Percentiles rank a stretch among this genome's conserved stretches.
Conservation (phyloP, 2,113 vertebrate species). For the Megaptera novaeangliae region DNA sequence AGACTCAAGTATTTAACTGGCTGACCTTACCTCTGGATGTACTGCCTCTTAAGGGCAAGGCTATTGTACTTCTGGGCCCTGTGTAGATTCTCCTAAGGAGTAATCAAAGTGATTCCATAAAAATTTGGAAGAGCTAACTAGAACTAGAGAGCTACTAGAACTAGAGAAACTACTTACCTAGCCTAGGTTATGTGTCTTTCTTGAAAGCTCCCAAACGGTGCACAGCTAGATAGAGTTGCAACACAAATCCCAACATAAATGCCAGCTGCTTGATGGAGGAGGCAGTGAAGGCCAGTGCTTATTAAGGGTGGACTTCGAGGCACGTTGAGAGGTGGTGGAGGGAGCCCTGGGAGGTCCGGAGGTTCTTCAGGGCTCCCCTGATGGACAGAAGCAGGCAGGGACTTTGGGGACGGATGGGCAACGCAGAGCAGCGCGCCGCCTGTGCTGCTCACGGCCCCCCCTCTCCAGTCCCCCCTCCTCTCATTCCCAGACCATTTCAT, state of each 20-base stretch:
- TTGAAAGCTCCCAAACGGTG: constrained; percentile 10
- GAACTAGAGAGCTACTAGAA: background rate
- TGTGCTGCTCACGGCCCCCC: background rate
- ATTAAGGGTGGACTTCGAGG: background rate
- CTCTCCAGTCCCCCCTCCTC: too few relatives aligned
- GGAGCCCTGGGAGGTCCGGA: background rate
- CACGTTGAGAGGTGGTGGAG: background rate
- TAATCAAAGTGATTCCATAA: background rate
- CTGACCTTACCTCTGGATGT: background rate
- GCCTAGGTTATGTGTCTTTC: background rate
- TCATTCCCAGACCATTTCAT: background rate
- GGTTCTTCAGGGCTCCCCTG: background rate
- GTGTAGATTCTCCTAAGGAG: background rate
- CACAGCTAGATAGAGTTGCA: background rate
- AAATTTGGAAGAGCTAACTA: background rate
- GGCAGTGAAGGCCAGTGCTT: background rate
- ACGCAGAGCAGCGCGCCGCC: rapidly evolving
- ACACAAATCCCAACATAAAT: background rate
- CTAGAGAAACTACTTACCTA: background rate
- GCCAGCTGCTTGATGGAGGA: background rate
- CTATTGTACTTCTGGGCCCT: background rate
- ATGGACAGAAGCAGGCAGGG: background rate
- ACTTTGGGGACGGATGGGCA: background rate
- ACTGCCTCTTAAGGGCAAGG: background rate
- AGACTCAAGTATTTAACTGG: background rate